phyloP scores from a whole-genome alignment of 1,140 invertebrate genomes.

The Lerema accius region DNA sequence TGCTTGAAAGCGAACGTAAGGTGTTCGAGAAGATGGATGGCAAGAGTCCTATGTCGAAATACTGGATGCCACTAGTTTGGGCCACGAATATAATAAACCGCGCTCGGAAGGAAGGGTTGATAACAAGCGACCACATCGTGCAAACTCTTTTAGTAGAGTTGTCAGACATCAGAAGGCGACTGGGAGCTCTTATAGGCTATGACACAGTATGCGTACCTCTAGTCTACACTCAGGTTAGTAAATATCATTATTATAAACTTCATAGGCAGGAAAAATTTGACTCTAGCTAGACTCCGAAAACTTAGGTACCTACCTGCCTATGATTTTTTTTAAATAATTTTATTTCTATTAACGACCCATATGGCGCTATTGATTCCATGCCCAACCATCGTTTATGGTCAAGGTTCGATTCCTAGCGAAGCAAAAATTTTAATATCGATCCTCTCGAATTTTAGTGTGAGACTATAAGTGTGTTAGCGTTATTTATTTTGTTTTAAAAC shows the following conservation, averaged over 20 bases:
- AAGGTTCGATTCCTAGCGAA: no score
- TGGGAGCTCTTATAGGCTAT: slow-evolving; percentile 94
- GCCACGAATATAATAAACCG: slow-evolving; percentile 95
- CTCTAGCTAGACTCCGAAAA: no score
- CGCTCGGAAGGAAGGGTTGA: slow-evolving; percentile 90
- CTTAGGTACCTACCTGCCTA: no score
- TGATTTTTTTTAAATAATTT: no score
- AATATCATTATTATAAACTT: neutral
- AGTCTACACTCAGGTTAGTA: slow-evolving; percentile 95
- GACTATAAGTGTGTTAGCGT: no score
- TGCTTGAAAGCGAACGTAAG: slow-evolving; percentile 95
- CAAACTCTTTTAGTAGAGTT: slow-evolving; percentile 92
- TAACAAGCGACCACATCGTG: slow-evolving; percentile 93
- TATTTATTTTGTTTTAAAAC: no score
- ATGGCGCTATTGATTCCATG: no score
- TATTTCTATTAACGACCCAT: no score
- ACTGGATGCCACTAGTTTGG: slow-evolving; percentile 96
- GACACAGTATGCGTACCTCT: slow-evolving; percentile 98
- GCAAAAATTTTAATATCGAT: no score
- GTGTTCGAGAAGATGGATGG: slow-evolving; percentile 94
- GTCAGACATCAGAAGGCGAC: slow-evolving; percentile 90
- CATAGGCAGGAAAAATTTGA: no score
- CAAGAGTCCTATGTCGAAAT: slow-evolving; percentile 94
- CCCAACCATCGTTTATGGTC: no score
- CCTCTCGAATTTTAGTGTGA: no score